These are phyloP conservation scores for Cyaniris semiargus DNA, from an alignment of 2,888 invertebrate genomes.

Conservation along the genomic window DNA sequence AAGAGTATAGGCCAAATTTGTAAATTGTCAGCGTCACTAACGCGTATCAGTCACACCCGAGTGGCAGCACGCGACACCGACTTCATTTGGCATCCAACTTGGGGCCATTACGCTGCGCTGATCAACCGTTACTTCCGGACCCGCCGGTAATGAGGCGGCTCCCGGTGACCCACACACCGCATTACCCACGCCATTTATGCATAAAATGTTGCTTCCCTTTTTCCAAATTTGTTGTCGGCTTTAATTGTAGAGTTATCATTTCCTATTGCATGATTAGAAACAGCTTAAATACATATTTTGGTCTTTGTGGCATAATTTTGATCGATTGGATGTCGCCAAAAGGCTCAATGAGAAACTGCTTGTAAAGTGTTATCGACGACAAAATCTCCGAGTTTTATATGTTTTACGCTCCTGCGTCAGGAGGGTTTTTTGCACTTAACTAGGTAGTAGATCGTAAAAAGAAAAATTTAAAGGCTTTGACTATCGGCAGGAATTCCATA, in stretches of 20 bases:
- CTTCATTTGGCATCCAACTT: neutral
- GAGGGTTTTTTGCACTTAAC: neutral
- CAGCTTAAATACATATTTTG: no score
- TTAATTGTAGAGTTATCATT: neutral
- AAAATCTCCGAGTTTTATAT: neutral
- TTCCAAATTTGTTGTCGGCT: neutral
- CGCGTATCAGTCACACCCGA: slow-evolving; percentile 13
- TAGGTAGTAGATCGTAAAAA: neutral
- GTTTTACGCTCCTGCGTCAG: neutral
- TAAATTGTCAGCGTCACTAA: slow-evolving; percentile 1
- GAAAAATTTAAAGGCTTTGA: neutral
- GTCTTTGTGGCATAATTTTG: neutral
- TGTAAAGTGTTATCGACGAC: neutral
- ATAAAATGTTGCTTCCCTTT: slow-evolving; percentile 1
- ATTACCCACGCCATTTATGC: neutral
- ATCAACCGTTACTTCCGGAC: slow-evolving; percentile 28
- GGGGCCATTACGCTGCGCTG: slow-evolving; percentile 9
- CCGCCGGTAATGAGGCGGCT: neutral
- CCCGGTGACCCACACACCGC: neutral
- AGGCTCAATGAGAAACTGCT: neutral
- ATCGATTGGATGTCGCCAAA: neutral
- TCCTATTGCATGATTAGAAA: neutral
- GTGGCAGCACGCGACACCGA: slow-evolving; percentile 21
- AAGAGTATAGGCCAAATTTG: neutral
- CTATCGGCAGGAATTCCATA: slow-evolving; percentile 1